Evolutionary conservation across 2,113 vertebrate species (phyloP), one percentile per base, ranked within the genome.

Genomic region (Psophia crepitans): DNA sequence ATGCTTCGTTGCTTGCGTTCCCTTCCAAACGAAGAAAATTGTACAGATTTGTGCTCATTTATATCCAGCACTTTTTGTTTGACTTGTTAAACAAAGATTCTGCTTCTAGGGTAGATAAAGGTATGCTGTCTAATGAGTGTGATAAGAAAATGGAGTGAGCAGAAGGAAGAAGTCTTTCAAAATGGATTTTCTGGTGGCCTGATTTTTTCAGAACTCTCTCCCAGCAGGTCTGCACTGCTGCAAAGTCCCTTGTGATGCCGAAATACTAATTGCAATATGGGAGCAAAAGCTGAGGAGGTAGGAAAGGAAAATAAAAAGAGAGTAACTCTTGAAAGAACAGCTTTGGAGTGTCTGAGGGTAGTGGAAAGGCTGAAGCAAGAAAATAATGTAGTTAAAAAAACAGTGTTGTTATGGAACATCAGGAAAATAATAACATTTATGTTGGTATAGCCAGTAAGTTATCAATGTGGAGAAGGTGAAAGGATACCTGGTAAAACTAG

Each of bases 111-210:
- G 11, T 65, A 32, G 28, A 22, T 63, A 73, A 84, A 77, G 11
- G 16, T 0, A 0, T 30, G 16, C 6, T 51, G 11, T 33, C 35
- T 60, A 33, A 43, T 35, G 18, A 60, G 7, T 24, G 16, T 1
- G 2, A 11, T 58, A 79, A 28, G 15, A 63, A 78, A 91, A 61
- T 41, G 3, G 18, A 43, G n/a, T 16, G 12, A 21, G 32, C 8
- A 37, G 46, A 79, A 66, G 24, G 16, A 65, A 39, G 15, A 65
- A 77, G 11, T 48, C 3, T 12, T 74, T 22, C 48, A 22, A 81
- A 80, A 53, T 16, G 3, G 4, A 15, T 69, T 93, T 77, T 77
- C 43, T 56, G 9, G 2, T 64, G 35, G 15, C 15, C 21, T 33
- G 17, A 11, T 61, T 48, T 64, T 85, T 61, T 53, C 8, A 71